Base-by-base conservation (phyloP, 2,888 invertebrate genomes). In the Callyntrura sp. region DNA sequence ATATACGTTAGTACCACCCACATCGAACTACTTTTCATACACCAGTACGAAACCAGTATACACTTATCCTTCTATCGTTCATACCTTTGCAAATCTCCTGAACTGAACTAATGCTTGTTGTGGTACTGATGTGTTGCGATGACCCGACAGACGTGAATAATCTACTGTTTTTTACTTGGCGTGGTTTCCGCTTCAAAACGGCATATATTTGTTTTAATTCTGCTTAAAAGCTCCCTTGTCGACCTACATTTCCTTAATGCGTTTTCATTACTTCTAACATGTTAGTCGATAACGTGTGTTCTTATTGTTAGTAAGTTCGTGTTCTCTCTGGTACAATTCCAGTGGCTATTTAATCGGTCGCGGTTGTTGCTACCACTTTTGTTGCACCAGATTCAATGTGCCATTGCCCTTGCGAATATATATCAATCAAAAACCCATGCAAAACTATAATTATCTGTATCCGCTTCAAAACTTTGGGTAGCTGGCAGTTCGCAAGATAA, bases 381-480 rank as follows among this genome's bases (percentile, higher is more conserved):
- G 60, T 57, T 57, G 81, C 81, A 76, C 55, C 48, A 51, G 14
- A 51, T 68, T 43, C 35, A n/a, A n/a, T n/a, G n/a, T n/a, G n/a
- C n/a, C 57, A 35, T 79, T 55, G 20, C 57, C 57, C 14, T 60
- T 81, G n/a, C 35, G 23, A 81, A 35, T 35, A 87, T 87, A 79
- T 81, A 87, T 87, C 86, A 87, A 87, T 87, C 86, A 87, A 70
- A 70, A 57, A 55, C 68, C 55, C 79, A 70, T 81, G 81, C 68
- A 68, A 87, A 45, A 23, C 78, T 78, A 70, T 81, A 87, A 87
- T 87, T 62, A 87, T 81, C 57, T 85, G 48, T 57, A 81, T 81
- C 81, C 81, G 81, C 45, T 35, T 43, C 20, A 28, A 35, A 43
- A 60, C 81, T n/a, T n/a, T n/a, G n/a, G n/a, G n/a, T n/a, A n/a